Percentiles rank a stretch among this genome's conserved stretches.
Conservation (phyloP, 1,140 invertebrate genomes). For the Lordiphosa collinella region DNA sequence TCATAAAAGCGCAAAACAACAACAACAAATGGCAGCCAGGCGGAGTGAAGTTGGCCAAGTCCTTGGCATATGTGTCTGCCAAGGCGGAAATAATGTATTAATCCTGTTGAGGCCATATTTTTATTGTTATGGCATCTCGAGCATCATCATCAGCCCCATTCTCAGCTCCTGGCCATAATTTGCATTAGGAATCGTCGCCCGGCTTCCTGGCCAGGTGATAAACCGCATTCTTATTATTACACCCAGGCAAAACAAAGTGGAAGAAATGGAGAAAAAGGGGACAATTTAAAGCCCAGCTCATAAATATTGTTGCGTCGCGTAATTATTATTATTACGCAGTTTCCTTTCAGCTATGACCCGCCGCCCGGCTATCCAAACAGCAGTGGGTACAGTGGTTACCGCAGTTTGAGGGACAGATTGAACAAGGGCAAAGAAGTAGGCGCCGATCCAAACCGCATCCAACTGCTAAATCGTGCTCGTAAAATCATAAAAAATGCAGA, state of each 20-base stretch:
- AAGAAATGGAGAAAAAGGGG: neutral
- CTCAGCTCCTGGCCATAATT: constrained; percentile 16
- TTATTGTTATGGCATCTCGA: constrained; percentile 62
- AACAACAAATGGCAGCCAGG: constrained; percentile 26
- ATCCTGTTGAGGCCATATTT: constrained; percentile 79
- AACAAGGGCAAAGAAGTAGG: no score
- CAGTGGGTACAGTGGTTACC: neutral
- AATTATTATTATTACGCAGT: constrained; percentile 75
- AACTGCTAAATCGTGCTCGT: no score
- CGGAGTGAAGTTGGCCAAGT: constrained; percentile 28
- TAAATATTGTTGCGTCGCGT: constrained; percentile 52
- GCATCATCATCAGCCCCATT: neutral
- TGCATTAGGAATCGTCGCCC: constrained; percentile 30
- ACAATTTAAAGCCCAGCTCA: constrained; percentile 41
- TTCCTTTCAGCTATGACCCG: constrained; percentile 34
- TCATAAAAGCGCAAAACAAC: constrained; percentile 74
- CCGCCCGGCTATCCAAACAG: constrained; percentile 21
- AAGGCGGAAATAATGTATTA: constrained; percentile 75
- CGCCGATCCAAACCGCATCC: no score
- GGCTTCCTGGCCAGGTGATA: constrained; percentile 38
- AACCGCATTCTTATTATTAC: constrained; percentile 45
- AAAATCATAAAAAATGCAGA: no score
- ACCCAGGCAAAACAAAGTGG: constrained; percentile 4
- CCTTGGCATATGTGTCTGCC: constrained; percentile 22
- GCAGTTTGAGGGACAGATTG: neutral